A percentile compares a stretch with the other conserved stretches of the same genome.
These are phyloP conservation scores for Romanogobio albipinnatus DNA, from an alignment of 2,113 vertebrate genomes.

Conservation along the genomic window DNA sequence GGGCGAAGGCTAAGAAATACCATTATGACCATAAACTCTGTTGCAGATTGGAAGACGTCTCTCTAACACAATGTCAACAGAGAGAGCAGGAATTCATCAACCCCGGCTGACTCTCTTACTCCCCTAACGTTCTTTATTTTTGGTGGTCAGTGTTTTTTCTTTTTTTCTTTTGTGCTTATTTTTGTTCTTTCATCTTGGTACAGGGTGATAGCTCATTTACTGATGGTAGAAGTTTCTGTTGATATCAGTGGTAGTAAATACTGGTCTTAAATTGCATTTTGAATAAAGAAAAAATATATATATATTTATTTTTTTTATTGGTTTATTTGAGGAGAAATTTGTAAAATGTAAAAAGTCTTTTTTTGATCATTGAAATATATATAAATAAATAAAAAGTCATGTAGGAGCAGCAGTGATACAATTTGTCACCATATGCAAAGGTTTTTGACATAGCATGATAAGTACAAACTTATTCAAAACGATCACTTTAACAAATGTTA, in stretches of 20 bases:
- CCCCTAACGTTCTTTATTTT: background rate
- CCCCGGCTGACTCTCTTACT: slow-evolving; percentile 8
- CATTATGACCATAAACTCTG: slow-evolving; percentile 50
- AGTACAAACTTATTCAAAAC: background rate
- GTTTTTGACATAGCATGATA: background rate
- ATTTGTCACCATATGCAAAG: background rate
- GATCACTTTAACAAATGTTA: background rate
- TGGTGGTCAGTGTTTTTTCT: background rate
- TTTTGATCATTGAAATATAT: background rate
- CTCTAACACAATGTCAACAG: slow-evolving; percentile 39
- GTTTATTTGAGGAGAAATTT: background rate
- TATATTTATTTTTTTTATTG: no score
- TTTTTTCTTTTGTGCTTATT: slow-evolving; percentile 11
- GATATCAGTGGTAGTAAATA: background rate
- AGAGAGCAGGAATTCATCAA: slow-evolving; percentile 39
- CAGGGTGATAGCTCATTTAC: background rate
- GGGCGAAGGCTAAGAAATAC: slow-evolving; percentile 51
- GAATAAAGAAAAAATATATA: no score
- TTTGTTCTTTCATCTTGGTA: background rate
- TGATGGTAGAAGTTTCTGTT: background rate
- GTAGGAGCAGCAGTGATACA: no score
- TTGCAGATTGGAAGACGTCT: slow-evolving; percentile 51
- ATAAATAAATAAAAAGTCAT: background rate
- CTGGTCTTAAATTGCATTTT: background rate
- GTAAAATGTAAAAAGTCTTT: background rate